phyloP scores from a whole-genome alignment of 2,888 invertebrate species.

The Apodemia mormo region DNA sequence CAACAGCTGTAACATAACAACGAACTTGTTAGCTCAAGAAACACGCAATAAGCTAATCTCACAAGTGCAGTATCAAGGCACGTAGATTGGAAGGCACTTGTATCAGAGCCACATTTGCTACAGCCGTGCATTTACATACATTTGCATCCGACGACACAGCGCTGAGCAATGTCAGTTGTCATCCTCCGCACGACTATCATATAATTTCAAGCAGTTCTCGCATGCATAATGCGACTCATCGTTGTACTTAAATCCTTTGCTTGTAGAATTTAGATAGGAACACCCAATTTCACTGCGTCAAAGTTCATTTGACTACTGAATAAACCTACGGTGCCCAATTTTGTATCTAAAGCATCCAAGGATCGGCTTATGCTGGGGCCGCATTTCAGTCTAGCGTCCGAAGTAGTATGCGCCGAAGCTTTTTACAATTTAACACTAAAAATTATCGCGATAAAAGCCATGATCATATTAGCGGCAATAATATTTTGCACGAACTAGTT shows the following conservation, averaged over 20 bases:
- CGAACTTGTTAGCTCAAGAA: neutral
- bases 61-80: conserved; percentile 8
- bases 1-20: neutral
- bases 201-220: conserved; percentile 13
- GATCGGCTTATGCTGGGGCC: too few species aligned
- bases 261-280: conserved; percentile 4
- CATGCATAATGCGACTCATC: conserved; percentile 1
- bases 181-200: conserved; percentile 8
- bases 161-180: conserved; percentile 19
- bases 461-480: too few species aligned
- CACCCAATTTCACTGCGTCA: neutral
- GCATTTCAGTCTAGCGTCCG: too few species aligned
- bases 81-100: conserved; percentile 11
- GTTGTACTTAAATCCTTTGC: conserved; percentile 9
- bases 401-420: too few species aligned
- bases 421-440: too few species aligned
- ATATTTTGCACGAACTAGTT: too few species aligned
- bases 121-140: conserved; percentile 23
- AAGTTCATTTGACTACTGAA: neutral
- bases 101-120: conserved; percentile 14
- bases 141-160: neutral
- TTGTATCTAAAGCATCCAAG: too few species aligned
- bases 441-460: too few species aligned
- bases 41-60: conserved; percentile 8
- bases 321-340: too few species aligned